phyloP scores from a whole-genome alignment of 2,888 invertebrate species.

The Lissocephala sabroskyi region DNA sequence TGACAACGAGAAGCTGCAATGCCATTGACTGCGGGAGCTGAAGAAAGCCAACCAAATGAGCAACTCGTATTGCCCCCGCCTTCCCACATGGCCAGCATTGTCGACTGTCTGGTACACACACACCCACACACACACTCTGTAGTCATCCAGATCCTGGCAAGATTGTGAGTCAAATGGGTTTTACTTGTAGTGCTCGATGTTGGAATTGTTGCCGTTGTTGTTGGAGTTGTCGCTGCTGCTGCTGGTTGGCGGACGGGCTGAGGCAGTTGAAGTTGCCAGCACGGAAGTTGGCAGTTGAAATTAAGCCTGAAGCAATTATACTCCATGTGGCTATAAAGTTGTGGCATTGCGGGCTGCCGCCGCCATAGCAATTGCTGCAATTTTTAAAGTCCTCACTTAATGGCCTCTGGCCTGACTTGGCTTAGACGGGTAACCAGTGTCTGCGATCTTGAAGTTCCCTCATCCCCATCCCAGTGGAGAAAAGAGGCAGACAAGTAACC shows the following conservation, averaged over 20 bases:
- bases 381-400: slow-evolving; percentile 27
- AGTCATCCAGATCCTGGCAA: slow-evolving; percentile 21
- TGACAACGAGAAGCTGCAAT: neutral
- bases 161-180: slow-evolving; percentile 56
- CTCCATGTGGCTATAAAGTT: slow-evolving; percentile 41
- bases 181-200: slow-evolving; percentile 14
- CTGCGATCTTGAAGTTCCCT: too few species aligned
- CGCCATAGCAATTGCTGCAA: slow-evolving; percentile 41
- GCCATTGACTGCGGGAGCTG: slow-evolving; percentile 17
- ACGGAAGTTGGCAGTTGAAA: slow-evolving; percentile 57
- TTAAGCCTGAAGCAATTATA: slow-evolving; percentile 60
- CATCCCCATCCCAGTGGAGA: too few species aligned
- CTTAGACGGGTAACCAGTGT: too few species aligned
- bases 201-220: slow-evolving; percentile 40
- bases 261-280: slow-evolving; percentile 48
- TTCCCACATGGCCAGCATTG: too few species aligned
- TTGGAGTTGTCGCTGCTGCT: slow-evolving; percentile 12
- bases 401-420: too few species aligned
- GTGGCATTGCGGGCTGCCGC: slow-evolving; percentile 55
- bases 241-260: slow-evolving; percentile 10
- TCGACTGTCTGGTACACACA: neutral
- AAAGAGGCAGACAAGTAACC: too few species aligned
- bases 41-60: slow-evolving; percentile 57
- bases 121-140: slow-evolving; percentile 2
- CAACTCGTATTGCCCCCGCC: slow-evolving; percentile 21